phyloP scores from a whole-genome alignment of 2,888 invertebrate genomes.

The Cistogaster globosa region DNA sequence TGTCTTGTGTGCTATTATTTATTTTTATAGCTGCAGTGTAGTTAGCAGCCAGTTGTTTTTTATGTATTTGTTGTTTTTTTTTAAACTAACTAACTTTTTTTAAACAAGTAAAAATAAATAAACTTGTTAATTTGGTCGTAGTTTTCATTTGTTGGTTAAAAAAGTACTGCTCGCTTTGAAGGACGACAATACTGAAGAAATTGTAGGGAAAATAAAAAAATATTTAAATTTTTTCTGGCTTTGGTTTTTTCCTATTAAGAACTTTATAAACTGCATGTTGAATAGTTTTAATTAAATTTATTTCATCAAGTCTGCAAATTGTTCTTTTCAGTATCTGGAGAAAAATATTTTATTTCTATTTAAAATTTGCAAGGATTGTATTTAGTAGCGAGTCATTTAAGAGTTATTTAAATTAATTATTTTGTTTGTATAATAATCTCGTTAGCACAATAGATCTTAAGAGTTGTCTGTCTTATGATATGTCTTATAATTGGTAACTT shows the following conservation, averaged over 20 bases:
- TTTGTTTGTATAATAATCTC: too few relatives aligned
- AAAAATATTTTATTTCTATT: too few relatives aligned
- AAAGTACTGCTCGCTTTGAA: slow-evolving; percentile 12
- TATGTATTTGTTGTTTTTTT: background rate
- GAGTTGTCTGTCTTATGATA: too few relatives aligned
- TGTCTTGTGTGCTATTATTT: slow-evolving; percentile 17
- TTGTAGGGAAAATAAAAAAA: background rate
- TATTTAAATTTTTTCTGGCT: background rate
- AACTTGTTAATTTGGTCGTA: slow-evolving; percentile 53
- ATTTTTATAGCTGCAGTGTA: slow-evolving; percentile 27
- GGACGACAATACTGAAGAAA: background rate
- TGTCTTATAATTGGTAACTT: too few relatives aligned
- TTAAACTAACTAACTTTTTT: slow-evolving; percentile 42
- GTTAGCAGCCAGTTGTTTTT: slow-evolving; percentile 43
- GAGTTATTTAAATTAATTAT: too few relatives aligned
- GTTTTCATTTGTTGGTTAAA: slow-evolving; percentile 50
- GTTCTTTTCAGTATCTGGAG: too few relatives aligned
- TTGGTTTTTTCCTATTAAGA: background rate
- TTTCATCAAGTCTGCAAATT: too few relatives aligned
- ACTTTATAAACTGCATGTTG: too few relatives aligned
- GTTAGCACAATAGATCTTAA: too few relatives aligned
- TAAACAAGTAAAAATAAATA: slow-evolving; percentile 33
- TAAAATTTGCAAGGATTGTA: too few relatives aligned
- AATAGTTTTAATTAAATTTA: too few relatives aligned
- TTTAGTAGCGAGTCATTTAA: too few relatives aligned